phyloP scores from a whole-genome alignment of 2,888 invertebrate genomes.

The Platycheirus albimanus region DNA sequence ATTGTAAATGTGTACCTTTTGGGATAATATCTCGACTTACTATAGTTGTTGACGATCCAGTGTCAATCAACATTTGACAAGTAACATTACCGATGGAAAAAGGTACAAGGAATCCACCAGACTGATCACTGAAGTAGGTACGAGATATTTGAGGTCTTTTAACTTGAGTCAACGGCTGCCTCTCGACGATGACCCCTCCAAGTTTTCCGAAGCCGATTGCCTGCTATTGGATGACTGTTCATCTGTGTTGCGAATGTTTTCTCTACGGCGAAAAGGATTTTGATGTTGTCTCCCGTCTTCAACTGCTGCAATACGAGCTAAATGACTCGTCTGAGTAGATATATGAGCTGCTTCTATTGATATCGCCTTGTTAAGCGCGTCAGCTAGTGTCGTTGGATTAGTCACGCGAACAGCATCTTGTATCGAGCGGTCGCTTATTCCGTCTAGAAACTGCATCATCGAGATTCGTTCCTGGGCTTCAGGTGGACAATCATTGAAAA shows the following conservation, averaged over 20 bases:
- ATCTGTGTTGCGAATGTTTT: neutral
- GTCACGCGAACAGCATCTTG: constrained; percentile 1
- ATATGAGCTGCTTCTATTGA: constrained; percentile 5
- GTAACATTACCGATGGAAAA: neutral
- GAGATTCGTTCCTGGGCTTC: constrained; percentile 6
- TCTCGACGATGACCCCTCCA: neutral
- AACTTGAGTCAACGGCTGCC: constrained; percentile 3
- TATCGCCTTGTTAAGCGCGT: no score
- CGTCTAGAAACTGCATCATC: constrained; percentile 25
- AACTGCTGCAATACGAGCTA: neutral
- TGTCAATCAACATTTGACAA: no score
- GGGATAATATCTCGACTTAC: constrained; percentile 2
- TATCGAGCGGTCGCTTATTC: constrained; percentile 10
- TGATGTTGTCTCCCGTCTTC: neutral
- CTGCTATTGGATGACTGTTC: neutral
- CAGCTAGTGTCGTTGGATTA: neutral
- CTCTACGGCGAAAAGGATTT: no score
- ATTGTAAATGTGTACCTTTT: neutral
- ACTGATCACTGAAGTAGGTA: no score
- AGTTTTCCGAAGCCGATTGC: constrained; percentile 12
- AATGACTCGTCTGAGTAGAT: no score
- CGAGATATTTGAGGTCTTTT: neutral
- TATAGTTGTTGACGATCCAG: constrained; percentile 13
- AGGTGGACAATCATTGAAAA: constrained; percentile 5
- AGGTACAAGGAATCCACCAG: constrained; percentile 7